Evolutionary conservation across 2,113 vertebrate genomes (phyloP), one percentile per base, ranked within the genome.

Genomic region (Lates calcarifer): DNA sequence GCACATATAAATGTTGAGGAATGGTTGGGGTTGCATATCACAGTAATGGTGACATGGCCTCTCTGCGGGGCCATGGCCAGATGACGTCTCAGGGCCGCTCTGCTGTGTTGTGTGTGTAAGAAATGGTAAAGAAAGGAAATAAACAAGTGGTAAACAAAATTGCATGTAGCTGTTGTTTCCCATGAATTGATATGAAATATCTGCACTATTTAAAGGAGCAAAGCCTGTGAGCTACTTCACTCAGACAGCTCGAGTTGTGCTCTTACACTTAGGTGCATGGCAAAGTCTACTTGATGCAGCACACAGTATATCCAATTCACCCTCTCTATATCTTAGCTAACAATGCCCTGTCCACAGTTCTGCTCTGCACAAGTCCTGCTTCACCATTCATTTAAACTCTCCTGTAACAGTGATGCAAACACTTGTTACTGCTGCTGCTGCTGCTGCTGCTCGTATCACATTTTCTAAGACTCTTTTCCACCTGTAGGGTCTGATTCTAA

Each of bases 341-440:
- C 17, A 60, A 11, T 72, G 5, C 26, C 37, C 7, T 31, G 33
- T 64, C 20, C n/a, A 63, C 29, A 51, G 11, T 35, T 13, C 29
- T 57, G 28, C 61, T 41, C 41, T 67, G 51, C 43, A 64, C 22
- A 56, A 35, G 49, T 57, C 41, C 35, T 61, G 22, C 63, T 63
- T 37, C 22, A 20, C 15, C 55, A 28, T 51, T 58, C 53, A 66
- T 71, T 55, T 57, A 74, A 78, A 57, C 45, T 55, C 39, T 64
- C 28, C 35, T 69, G 49, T 43, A 69, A 66, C 63, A 43, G 24
- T 82, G 75, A 80, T 53, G 57, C 45, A 85, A 74, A 73, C 51
- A 26, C 35, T 64, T 37, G 57, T 53, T 47, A 22, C 51, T 76
- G 61, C n/a, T 77, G 37, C 51, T 65, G 61, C n/a, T 77, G 37